Conservation (phyloP, 2,797 vertebrate genomes). For the Parambassis ranga region DNA sequence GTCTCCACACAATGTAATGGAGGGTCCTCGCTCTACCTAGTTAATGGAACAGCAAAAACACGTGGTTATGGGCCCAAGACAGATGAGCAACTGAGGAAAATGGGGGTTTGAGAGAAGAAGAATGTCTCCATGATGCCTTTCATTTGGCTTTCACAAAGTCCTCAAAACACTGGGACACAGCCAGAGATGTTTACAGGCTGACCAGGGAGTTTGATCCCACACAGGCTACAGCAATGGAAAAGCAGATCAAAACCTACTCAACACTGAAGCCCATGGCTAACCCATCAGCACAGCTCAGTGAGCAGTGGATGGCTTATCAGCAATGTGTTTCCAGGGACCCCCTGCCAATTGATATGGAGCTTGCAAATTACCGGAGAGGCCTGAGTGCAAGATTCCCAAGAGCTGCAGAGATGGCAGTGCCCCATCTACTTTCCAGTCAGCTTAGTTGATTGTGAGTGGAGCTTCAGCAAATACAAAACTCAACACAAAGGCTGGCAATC, state of each 20-base stretch:
- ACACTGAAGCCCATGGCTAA: neutral
- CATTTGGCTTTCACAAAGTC: neutral
- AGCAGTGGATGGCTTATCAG: neutral
- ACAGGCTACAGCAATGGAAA: conserved; percentile 11
- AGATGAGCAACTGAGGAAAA: neutral
- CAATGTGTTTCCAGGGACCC: neutral
- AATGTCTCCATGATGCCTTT: neutral
- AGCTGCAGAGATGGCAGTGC: neutral
- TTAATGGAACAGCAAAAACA: neutral
- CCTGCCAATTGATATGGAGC: neutral
- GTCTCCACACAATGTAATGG: neutral
- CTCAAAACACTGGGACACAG: conserved; percentile 3
- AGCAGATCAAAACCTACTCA: neutral
- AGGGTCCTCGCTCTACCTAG: neutral
- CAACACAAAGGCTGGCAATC: too few relatives aligned
- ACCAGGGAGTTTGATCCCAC: neutral
- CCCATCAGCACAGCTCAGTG: conserved; percentile 12
- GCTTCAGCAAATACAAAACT: neutral
- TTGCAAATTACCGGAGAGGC: neutral
- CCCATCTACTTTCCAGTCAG: conserved; percentile 11
- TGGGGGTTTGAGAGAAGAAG: neutral
- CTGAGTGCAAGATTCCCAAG: neutral
- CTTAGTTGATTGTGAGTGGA: conserved; percentile 15
- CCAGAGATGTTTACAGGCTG: neutral
- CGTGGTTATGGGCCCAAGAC: too few relatives aligned